phyloP scores from a whole-genome alignment of 2,888 invertebrate genomes.

The Eilema griseolum region DNA sequence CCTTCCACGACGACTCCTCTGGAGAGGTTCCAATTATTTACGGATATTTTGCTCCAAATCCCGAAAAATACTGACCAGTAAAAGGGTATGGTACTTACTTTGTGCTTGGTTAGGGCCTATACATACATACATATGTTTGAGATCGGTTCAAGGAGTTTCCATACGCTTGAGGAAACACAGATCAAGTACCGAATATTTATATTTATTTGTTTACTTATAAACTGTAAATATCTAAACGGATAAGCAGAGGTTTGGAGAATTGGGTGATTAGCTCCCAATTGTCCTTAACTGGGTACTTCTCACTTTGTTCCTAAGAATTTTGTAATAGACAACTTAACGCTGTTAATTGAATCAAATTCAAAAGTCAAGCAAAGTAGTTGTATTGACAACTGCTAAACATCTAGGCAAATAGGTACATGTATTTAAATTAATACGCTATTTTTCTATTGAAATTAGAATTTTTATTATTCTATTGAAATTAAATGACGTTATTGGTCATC shows the following conservation, averaged over 20 bases:
- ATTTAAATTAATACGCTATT: too few relatives aligned
- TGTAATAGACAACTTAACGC: not conserved
- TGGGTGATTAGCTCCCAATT: not conserved
- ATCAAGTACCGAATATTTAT: conserved; percentile 2
- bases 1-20: conserved; percentile 74
- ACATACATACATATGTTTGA: conserved; percentile 48
- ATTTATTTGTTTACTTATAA: not conserved
- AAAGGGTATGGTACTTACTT: conserved; percentile 68
- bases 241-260: not conserved
- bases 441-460: too few relatives aligned
- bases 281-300: too few relatives aligned
- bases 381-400: not conserved
- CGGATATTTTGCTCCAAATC: conserved; percentile 80
- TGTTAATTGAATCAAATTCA: not conserved
- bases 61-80: conserved; percentile 74
- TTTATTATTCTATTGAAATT: too few relatives aligned
- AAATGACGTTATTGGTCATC: too few relatives aligned
- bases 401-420: too few relatives aligned
- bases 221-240: not conserved
- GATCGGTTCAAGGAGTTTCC: conserved; percentile 43
- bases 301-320: not conserved
- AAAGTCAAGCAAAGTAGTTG: not conserved
- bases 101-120: conserved; percentile 60
- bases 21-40: conserved; percentile 81
- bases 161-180: conserved; percentile 15